phyloP scores from a whole-genome alignment of 1,140 invertebrate genomes.

The Leptinotarsa defecta region DNA sequence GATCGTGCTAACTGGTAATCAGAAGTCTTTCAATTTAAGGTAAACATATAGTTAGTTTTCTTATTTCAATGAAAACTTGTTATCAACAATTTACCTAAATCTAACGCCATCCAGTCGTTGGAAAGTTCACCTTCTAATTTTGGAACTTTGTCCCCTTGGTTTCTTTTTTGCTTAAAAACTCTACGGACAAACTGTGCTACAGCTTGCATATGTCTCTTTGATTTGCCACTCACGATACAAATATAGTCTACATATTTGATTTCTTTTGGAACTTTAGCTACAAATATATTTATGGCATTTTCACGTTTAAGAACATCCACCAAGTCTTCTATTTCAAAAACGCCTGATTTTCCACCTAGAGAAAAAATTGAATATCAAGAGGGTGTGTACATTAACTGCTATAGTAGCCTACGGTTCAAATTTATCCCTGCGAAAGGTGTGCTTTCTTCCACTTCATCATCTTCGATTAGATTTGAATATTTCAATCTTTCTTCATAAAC shows the following conservation, averaged over 20 bases:
- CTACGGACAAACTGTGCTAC: slow-evolving; percentile 77
- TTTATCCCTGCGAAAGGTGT: slow-evolving; percentile 42
- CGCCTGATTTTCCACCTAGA: slow-evolving; percentile 43
- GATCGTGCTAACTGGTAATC: no score
- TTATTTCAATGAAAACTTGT: not conserved
- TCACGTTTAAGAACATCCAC: slow-evolving; percentile 76
- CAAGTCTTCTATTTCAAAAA: slow-evolving; percentile 74
- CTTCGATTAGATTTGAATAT: slow-evolving; percentile 36
- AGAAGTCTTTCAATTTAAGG: no score
- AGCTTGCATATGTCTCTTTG: slow-evolving; percentile 61
- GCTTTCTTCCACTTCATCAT: slow-evolving; percentile 35
- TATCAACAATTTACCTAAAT: slow-evolving; percentile 70
- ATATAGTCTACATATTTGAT: slow-evolving; percentile 66
- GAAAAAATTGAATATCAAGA: not conserved
- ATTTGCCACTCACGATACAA: slow-evolving; percentile 47
- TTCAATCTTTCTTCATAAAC: slow-evolving; percentile 46
- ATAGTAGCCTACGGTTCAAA: slow-evolving; percentile 16
- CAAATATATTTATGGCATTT: slow-evolving; percentile 81
- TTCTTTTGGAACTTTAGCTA: slow-evolving; percentile 74
- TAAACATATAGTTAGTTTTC: no score
- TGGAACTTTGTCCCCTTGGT: slow-evolving; percentile 69
- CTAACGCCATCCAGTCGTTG: slow-evolving; percentile 85
- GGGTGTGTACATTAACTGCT: no score
- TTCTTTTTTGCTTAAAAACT: slow-evolving; percentile 77
- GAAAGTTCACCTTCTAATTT: slow-evolving; percentile 77